phyloP scores from a whole-genome alignment of 2,888 invertebrate genomes.

The Incurvaria masculella region DNA sequence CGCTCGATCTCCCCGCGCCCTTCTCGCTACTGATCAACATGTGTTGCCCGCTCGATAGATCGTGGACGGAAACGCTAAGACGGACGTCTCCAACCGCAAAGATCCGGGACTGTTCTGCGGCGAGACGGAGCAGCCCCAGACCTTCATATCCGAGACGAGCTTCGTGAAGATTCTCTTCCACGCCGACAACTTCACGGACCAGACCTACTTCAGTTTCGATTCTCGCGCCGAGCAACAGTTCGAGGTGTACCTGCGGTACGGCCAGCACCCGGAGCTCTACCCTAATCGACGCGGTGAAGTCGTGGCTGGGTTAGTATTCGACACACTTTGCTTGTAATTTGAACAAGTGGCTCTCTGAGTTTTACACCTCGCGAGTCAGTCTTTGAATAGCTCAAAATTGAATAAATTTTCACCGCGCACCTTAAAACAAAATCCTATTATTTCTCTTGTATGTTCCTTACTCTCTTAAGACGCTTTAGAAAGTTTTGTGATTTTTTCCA shows the following conservation, averaged over 20 bases:
- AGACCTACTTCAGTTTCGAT: conserved; percentile 84
- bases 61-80: conserved; percentile 87
- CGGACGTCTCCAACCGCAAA: conserved; percentile 82
- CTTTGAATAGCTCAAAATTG: too few relatives aligned
- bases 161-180: conserved; percentile 90
- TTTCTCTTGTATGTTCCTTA: too few relatives aligned
- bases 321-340: too few relatives aligned
- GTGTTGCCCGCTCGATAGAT: conserved; percentile 59
- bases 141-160: conserved; percentile 92
- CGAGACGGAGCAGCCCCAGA: conserved; percentile 90
- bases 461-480: too few relatives aligned
- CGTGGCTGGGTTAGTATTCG: conserved; percentile 71
- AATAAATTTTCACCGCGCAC: too few relatives aligned
- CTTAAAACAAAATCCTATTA: too few relatives aligned
- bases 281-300: conserved; percentile 88
- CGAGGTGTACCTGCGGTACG: conserved; percentile 85
- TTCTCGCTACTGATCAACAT: too few relatives aligned
- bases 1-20: background rate
- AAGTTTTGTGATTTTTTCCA: too few relatives aligned
- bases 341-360: too few relatives aligned
- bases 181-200: conserved; percentile 91
- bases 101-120: conserved; percentile 91
- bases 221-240: conserved; percentile 84
- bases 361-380: too few relatives aligned
- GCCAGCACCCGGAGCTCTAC: conserved; percentile 91